A percentile compares a stretch with the other conserved stretches of the same genome.
Conservation (phyloP, 2,797 vertebrate species). For the Mallotus villosus region DNA sequence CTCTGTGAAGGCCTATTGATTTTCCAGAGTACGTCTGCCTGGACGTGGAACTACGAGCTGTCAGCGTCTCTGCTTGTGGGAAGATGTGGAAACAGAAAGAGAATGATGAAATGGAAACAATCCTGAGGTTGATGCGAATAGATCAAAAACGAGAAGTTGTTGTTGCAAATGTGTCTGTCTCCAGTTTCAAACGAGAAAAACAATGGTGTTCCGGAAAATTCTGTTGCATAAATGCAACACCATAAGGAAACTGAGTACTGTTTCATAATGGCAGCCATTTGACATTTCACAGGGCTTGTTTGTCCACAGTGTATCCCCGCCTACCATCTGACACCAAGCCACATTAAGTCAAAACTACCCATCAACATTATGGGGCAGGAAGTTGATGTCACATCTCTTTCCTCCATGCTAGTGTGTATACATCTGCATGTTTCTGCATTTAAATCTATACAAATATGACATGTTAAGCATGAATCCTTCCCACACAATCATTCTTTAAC, state of each 20-base stretch:
- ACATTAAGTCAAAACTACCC: conserved; percentile 31
- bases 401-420: background rate
- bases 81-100: conserved; percentile 7
- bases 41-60: conserved; percentile 20
- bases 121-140: background rate
- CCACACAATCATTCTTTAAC: background rate
- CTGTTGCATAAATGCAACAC: conserved; percentile 5
- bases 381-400: background rate
- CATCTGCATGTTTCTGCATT: conserved; percentile 28
- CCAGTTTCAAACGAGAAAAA: background rate
- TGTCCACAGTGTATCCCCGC: conserved; percentile 11
- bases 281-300: conserved; percentile 19
- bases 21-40: conserved; percentile 27
- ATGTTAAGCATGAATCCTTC: background rate
- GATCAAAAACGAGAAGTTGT: background rate
- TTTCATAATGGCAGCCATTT: conserved; percentile 27
- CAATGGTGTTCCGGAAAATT: background rate
- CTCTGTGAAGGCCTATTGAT: conserved; percentile 33
- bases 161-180: background rate
- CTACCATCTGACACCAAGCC: conserved; percentile 37
- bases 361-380: conserved; percentile 22
- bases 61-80: conserved; percentile 30
- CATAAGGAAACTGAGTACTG: conserved; percentile 20
- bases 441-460: conserved; percentile 29
- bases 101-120: background rate